Evolutionary conservation across 2,888 invertebrate species (phyloP).

Genomic region (Drosophila suboccidentalis): DNA sequence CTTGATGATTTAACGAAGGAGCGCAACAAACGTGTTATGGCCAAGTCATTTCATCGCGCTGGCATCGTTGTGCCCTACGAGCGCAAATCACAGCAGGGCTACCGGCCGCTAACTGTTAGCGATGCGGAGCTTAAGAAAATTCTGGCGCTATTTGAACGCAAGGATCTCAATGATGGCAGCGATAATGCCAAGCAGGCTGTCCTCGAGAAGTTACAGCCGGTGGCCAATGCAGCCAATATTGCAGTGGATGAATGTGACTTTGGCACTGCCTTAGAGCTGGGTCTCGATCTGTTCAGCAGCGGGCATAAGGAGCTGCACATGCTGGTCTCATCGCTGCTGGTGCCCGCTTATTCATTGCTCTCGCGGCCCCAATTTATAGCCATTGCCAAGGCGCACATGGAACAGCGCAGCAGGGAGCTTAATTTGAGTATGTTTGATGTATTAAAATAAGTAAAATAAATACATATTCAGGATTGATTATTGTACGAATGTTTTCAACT

Average conservation of each 20-base stretch:
- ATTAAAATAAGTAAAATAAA: conserved; percentile 38
- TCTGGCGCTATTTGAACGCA: conserved; percentile 88
- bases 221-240: conserved; percentile 89
- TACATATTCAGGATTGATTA: conserved; percentile 13
- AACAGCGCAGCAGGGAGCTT: conserved; percentile 88
- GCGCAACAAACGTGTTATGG: conserved; percentile 88
- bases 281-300: conserved; percentile 93
- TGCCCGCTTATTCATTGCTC: conserved; percentile 91
- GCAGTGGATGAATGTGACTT: conserved; percentile 98
- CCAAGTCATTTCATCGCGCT: conserved; percentile 92
- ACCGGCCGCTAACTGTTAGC: conserved; percentile 90
- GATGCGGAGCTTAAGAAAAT: conserved; percentile 90
- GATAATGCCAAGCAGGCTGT: conserved; percentile 87
- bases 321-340: conserved; percentile 88
- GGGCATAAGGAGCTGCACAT: conserved; percentile 90
- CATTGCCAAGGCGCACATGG: conserved; percentile 92
- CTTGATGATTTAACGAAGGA: conserved; percentile 88
- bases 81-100: conserved; percentile 93
- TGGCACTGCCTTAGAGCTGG: conserved; percentile 96
- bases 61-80: conserved; percentile 95
- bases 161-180: conserved; percentile 83
- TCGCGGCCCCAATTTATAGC: conserved; percentile 90
- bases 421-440: conserved; percentile 86
- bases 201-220: conserved; percentile 91
- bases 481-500: conserved; percentile 32